These are phyloP conservation scores for Gasteruption jaculator DNA, from an alignment of 2,888 invertebrate species.

Conservation along the genomic window DNA sequence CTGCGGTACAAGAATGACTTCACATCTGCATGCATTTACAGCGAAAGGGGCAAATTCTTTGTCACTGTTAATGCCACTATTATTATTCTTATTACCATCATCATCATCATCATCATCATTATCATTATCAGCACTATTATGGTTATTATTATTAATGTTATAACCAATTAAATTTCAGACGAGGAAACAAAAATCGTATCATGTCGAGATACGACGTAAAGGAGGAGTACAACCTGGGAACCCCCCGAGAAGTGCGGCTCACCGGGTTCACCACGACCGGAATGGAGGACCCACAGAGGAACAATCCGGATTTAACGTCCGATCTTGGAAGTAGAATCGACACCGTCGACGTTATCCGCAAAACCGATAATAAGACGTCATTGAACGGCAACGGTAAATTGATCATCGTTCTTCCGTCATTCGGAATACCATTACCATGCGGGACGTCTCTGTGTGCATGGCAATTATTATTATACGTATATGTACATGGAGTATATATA, in stretches of 20 bases:
- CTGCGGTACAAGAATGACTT: too few species aligned
- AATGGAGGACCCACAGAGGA: constrained; percentile 29
- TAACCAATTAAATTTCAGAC: too few species aligned
- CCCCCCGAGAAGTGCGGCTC: constrained; percentile 37
- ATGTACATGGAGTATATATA: not conserved
- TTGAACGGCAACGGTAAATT: constrained; percentile 17
- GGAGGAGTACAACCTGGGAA: constrained; percentile 34
- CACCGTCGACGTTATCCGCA: constrained; percentile 22
- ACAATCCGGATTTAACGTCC: constrained; percentile 21
- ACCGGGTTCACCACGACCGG: constrained; percentile 37
- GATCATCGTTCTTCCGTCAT: too few species aligned
- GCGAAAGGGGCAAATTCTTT: too few species aligned
- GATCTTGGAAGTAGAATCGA: constrained; percentile 32
- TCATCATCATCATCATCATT: too few species aligned
- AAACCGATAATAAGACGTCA: constrained; percentile 23
- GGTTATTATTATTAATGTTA: too few species aligned
- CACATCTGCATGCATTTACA: too few species aligned
- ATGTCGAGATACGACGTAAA: constrained; percentile 44
- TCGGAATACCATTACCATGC: too few species aligned
- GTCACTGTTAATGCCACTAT: too few species aligned
- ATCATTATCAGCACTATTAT: too few species aligned
- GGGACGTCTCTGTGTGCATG: too few species aligned
- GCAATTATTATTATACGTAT: constrained; percentile 3
- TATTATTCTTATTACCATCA: too few species aligned
- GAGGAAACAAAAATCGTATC: constrained; percentile 3